phyloP scores from a whole-genome alignment of 2,113 vertebrate genomes.

The Eretmochelys imbricata region DNA sequence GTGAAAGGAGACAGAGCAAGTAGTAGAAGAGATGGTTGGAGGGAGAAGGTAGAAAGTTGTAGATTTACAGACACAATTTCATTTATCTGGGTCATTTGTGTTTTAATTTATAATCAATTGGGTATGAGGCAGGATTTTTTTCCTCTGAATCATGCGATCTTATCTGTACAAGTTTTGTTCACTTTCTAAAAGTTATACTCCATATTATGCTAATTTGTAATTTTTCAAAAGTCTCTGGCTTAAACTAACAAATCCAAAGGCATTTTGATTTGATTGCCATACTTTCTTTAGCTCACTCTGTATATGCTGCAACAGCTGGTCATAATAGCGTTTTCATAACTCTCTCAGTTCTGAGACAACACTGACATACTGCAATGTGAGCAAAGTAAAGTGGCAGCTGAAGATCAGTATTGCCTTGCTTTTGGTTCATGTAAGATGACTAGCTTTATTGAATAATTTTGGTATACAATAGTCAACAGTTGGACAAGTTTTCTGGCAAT shows the following conservation, averaged over 20 bases:
- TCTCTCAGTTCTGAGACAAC: background rate
- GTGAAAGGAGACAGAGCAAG: background rate
- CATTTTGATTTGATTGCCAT: constrained; percentile 23
- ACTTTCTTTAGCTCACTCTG: background rate
- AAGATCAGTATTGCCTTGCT: background rate
- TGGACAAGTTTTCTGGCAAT: background rate
- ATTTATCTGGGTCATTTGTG: background rate
- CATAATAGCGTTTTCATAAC: background rate
- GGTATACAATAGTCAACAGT: background rate
- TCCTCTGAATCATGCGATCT: background rate
- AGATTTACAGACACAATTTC: constrained; percentile 7
- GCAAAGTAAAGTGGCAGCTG: background rate
- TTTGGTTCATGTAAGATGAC: background rate
- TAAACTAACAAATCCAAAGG: background rate
- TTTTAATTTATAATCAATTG: background rate
- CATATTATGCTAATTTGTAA: background rate
- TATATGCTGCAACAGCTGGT: no score
- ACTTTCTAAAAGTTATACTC: background rate
- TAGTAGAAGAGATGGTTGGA: background rate
- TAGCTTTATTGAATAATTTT: background rate
- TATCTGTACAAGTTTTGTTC: background rate
- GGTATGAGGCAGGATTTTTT: background rate
- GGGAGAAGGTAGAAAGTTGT: background rate
- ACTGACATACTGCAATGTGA: background rate
- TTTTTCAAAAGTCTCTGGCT: background rate